Evolutionary conservation across 2,113 vertebrate species (phyloP), one percentile per base, ranked within the genome.

Genomic region (Murina feae): DNA sequence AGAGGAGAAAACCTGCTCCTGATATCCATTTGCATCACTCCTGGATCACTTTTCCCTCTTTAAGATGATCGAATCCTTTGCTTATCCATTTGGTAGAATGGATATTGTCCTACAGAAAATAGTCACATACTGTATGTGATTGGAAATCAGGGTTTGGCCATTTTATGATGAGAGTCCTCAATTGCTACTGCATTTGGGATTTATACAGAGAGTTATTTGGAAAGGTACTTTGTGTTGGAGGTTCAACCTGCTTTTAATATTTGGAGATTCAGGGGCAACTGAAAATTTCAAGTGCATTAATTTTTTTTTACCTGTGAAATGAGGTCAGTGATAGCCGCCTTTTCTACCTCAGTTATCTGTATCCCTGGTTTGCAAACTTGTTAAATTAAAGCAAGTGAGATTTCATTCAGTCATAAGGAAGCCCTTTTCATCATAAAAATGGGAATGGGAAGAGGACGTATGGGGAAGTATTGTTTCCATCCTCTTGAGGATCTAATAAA

Each of bases 1-100:
- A 99, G 97, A 98, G 99, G 81, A 98, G 99, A 88, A 99, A 99
- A 97, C 99, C 99, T 55, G 99, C 99, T 75, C 99, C 99, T 97
- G 99, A 99, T 99, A 99, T 99, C 99, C 99, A 0, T 82, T 91
- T n/a, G 21, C 25, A 6, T 79, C 23, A 47, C 42, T 25, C 42
- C 80, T 90, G 25, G 25, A 1, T 76, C 6, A 1, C 44, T 37
- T 79, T 58, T 75, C 20, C 6, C 14, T 11, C 28, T 63, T 60
- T 72, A 42, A 68, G 74, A 68, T 39, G 30, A 1, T 17, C 21
- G 13, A 68, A 20, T 90, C 71, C 44, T 84, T 71, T 68, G 21
- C 20, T 78, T 75, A 4, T 13, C 39, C 12, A 9, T 58, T 30
- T 42, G 32, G 4, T 84, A 13, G 75, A 47, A 4, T 66, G 42